Base-by-base conservation (phyloP, 2,113 vertebrate species). In the Mirounga angustirostris region DNA sequence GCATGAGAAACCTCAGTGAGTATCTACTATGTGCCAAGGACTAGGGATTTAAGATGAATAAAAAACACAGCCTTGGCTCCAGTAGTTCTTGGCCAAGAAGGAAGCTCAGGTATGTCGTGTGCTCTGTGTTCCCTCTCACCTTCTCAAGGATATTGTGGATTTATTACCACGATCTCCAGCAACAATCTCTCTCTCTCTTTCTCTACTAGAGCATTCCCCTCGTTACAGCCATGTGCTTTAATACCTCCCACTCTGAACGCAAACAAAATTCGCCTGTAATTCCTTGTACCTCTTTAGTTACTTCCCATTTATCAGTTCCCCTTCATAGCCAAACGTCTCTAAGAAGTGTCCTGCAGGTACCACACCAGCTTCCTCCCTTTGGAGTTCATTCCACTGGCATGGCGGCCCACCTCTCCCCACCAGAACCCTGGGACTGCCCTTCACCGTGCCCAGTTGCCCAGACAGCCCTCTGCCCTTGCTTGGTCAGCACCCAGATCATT, bases 371-470 rank as follows among this genome's bases (percentile, higher is more conserved):
- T 52, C 36, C 46, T 81, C 54, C 40, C 13, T 56, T 50, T 13
- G 12, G 78, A 63, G 63, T 24, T 71, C 22, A n/a, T 18, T 16
- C n/a, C 43, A 58, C 22, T 76, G 5, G 16, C 50, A 30, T 0
- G 6, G 8, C 10, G 8, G 7, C 59, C 78, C 5, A 15, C 36
- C 26, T 28, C 24, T 69, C 40, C 36, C 71, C 12, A 16, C 33
- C 89, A 46, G 24, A 30, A 76, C 26, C 14, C 26, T 18, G 13
- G 56, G 12, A 28, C 36, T 33, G 43, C 13, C 4, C 19, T 12
- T 59, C 73, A 69, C 0, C 0, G 14, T 1, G 3, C 16, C 40
- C 61, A 16, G 4, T 26, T 26, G 30, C 52, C 18, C 4, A 7
- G 33, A 33, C 9, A 63, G 1, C 43, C 21, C 54, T 33, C 61